Conservation (phyloP, 2,113 vertebrate genomes). For the Pholis gunnellus region DNA sequence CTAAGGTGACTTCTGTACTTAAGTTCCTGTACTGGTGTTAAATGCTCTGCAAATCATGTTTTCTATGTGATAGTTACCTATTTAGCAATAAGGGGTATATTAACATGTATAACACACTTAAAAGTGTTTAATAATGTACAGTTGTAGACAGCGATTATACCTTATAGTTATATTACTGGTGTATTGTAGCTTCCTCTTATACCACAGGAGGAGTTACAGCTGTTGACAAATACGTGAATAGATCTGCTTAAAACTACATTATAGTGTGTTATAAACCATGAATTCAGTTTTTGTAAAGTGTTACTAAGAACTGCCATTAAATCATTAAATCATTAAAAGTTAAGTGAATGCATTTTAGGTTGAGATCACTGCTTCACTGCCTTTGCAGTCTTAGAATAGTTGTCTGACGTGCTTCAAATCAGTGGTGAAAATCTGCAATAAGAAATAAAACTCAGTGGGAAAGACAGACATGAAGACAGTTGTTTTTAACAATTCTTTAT, state of each 20-base stretch:
- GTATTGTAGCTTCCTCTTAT: background rate
- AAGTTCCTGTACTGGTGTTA: background rate
- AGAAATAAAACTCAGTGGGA: background rate
- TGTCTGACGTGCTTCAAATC: background rate
- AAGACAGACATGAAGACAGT: conserved; percentile 2
- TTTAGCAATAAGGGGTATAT: background rate
- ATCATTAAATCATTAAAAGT: background rate
- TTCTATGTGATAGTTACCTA: background rate
- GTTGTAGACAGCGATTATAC: background rate
- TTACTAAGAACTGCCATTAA: background rate
- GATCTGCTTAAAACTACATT: background rate
- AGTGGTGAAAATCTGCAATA: background rate
- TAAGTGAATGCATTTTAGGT: background rate
- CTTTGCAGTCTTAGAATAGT: background rate
- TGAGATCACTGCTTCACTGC: background rate
- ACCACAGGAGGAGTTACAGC: background rate
- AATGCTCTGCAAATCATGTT: background rate
- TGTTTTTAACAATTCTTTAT: conserved; percentile 63
- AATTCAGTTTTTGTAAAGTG: background rate
- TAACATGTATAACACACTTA: background rate
- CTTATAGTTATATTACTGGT: background rate
- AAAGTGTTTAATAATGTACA: background rate
- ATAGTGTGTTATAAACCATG: background rate
- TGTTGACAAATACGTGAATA: background rate
- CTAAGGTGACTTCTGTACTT: background rate